A percentile compares a stretch with the other conserved stretches of the same genome.
Evolutionary conservation across 2,888 invertebrate species (phyloP).

Genomic region (Strigamia maritima): DNA sequence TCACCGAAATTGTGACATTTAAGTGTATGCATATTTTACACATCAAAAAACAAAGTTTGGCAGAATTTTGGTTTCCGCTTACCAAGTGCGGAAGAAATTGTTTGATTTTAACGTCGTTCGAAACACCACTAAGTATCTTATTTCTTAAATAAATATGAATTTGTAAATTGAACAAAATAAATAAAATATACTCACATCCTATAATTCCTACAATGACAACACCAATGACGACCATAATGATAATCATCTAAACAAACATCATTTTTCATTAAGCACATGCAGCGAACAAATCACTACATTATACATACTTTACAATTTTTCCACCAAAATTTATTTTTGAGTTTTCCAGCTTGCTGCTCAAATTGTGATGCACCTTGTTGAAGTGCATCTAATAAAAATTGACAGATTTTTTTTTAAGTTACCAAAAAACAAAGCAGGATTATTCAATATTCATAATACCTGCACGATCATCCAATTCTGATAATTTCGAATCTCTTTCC

Average conservation of each 20-base stretch:
- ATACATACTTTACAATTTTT: slow-evolving; percentile 78
- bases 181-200: slow-evolving; percentile 39
- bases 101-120: no score
- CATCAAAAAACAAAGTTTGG: no score
- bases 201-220: slow-evolving; percentile 58
- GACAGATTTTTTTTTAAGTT: no score
- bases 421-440: background rate
- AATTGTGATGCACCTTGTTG: slow-evolving; percentile 94
- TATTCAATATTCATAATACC: slow-evolving; percentile 56
- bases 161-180: no score
- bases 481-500: slow-evolving; percentile 91
- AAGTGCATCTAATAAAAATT: slow-evolving; percentile 67
- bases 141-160: no score
- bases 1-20: no score
- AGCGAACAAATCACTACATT: background rate
- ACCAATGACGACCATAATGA: slow-evolving; percentile 52
- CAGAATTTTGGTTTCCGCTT: no score
- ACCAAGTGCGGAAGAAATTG: no score
- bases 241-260: slow-evolving; percentile 52
- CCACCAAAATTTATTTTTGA: slow-evolving; percentile 96
- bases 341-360: slow-evolving; percentile 93
- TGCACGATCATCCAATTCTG: slow-evolving; percentile 90
- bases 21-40: no score
- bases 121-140: no score
- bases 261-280: background rate